These are phyloP conservation scores for Leptinotarsa juncta DNA, from an alignment of 2,888 invertebrate species.

Conservation along the genomic window DNA sequence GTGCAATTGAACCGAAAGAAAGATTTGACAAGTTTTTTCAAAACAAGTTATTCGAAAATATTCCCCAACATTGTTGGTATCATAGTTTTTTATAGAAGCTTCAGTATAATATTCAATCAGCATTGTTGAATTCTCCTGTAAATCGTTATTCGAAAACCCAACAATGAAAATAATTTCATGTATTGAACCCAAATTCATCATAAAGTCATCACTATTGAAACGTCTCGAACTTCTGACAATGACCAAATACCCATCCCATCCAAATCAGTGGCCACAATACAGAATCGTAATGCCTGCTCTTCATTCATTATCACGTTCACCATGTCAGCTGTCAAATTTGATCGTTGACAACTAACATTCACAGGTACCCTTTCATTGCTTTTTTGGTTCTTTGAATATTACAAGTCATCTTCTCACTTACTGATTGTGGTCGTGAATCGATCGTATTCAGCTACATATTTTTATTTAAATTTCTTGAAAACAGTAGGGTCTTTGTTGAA, in stretches of 20 bases:
- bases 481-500: slow-evolving; percentile 5
- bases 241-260: slow-evolving; percentile 16
- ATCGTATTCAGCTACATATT: slow-evolving; percentile 4
- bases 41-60: too few relatives aligned
- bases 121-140: neutral
- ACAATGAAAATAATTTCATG: slow-evolving; percentile 1
- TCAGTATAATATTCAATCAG: too few relatives aligned
- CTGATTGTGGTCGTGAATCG: slow-evolving; percentile 15
- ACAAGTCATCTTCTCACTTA: slow-evolving; percentile 21
- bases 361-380: slow-evolving; percentile 18
- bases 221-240: slow-evolving; percentile 17
- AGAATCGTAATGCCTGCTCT: slow-evolving; percentile 55
- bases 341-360: slow-evolving; percentile 30
- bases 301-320: slow-evolving; percentile 58
- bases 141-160: neutral
- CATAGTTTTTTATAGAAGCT: too few relatives aligned
- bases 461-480: slow-evolving; percentile 9
- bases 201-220: slow-evolving; percentile 9
- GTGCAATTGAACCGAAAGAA: too few relatives aligned
- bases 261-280: slow-evolving; percentile 26
- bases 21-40: too few relatives aligned
- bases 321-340: slow-evolving; percentile 50
- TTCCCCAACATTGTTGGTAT: too few relatives aligned
- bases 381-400: slow-evolving; percentile 17
- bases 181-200: slow-evolving; percentile 10